A percentile compares a stretch with the other conserved stretches of the same genome.
Evolutionary conservation across 2,113 vertebrate genomes (phyloP).

Genomic region (Ascaphus truei): DNA sequence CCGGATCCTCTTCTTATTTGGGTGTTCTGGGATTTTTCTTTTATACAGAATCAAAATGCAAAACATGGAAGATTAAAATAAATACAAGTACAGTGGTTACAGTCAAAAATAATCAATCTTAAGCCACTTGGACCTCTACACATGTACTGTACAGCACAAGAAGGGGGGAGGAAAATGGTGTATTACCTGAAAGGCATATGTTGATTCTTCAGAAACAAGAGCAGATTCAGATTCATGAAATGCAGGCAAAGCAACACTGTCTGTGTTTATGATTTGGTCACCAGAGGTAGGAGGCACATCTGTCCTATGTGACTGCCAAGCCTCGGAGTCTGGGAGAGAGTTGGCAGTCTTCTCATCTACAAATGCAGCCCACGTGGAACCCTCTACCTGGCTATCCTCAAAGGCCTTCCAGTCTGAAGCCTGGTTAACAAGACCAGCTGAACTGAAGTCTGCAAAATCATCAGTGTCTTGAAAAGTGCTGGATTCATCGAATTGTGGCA

Average conservation of each 20-base stretch:
- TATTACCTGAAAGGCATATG: conserved; percentile 69
- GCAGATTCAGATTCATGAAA: conserved; percentile 47
- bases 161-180: too few species aligned
- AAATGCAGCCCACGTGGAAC: conserved; percentile 72
- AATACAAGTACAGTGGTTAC: too few species aligned
- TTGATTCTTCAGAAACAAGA: conserved; percentile 54
- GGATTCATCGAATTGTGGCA: conserved; percentile 58
- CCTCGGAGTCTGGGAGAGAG: conserved; percentile 59
- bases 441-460: conserved; percentile 93
- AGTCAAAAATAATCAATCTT: too few species aligned
- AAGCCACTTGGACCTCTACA: too few species aligned
- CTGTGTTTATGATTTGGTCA: conserved; percentile 45
- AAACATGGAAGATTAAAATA: too few species aligned
- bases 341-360: conserved; percentile 59
- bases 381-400: conserved; percentile 62
- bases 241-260: conserved; percentile 46
- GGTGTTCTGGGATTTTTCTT: too few species aligned
- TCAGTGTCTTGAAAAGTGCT: conserved; percentile 73
- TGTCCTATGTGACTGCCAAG: conserved; percentile 61
- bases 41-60: too few species aligned
- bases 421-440: conserved; percentile 61
- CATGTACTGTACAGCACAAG: too few species aligned
- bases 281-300: conserved; percentile 41
- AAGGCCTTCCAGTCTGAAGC: conserved; percentile 77
- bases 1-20: too few species aligned